Conservation (phyloP, 1,140 invertebrate genomes). For the Chelonus insularis region DNA sequence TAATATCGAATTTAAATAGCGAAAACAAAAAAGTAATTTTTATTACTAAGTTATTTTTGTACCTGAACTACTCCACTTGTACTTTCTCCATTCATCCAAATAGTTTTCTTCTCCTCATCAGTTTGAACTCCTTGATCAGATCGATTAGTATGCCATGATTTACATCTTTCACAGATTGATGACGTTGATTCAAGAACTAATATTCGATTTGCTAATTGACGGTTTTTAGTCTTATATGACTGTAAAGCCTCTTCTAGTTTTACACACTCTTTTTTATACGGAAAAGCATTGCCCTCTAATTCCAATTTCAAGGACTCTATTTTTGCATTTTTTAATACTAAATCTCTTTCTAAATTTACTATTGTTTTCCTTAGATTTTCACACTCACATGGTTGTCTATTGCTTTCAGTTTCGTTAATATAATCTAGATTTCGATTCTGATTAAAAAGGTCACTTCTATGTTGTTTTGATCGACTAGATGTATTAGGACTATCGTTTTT, state of each 20-base stretch:
- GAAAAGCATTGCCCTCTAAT: conserved; percentile 45
- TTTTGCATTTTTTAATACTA: conserved; percentile 44
- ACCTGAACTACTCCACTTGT: conserved; percentile 43
- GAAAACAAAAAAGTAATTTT: too few relatives aligned
- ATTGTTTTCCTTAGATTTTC: conserved; percentile 39
- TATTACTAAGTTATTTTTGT: conserved; percentile 20
- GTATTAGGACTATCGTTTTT: too few relatives aligned
- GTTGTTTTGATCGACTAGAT: conserved; percentile 31
- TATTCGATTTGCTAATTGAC: conserved; percentile 33
- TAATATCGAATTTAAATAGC: too few relatives aligned
- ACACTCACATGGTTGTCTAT: conserved; percentile 23
- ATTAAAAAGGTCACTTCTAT: conserved; percentile 44
- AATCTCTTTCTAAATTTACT: conserved; percentile 40
- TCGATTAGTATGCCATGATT: conserved; percentile 35
- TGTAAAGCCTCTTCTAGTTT: conserved; percentile 38
- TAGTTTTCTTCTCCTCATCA: conserved; percentile 27
- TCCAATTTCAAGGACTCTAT: conserved; percentile 47
- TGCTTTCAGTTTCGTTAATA: conserved; percentile 22
- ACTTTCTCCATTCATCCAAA: conserved; percentile 33
- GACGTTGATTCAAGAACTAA: conserved; percentile 30
- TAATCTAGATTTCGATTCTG: conserved; percentile 41
- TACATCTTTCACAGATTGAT: conserved; percentile 44
- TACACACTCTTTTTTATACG: conserved; percentile 45
- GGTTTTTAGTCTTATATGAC: conserved; percentile 32
- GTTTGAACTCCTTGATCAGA: conserved; percentile 40